These are phyloP conservation scores for Gallinago solitaria DNA, from an alignment of 2,797 vertebrate species.

Conservation along the genomic window DNA sequence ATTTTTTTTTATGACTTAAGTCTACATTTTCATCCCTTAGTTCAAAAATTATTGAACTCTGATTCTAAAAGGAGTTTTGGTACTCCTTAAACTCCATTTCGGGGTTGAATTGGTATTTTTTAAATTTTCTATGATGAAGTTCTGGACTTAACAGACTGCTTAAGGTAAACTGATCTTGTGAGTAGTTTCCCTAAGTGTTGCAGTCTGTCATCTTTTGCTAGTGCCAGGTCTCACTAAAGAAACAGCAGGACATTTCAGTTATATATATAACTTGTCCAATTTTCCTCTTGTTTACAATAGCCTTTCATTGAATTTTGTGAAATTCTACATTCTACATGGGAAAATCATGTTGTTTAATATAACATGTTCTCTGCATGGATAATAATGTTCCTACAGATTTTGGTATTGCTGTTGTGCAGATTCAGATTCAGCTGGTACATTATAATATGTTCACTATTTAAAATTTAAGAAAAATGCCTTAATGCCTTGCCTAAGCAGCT, in stretches of 20 bases:
- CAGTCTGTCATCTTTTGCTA: neutral
- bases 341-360: neutral
- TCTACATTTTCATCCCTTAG: neutral
- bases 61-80: neutral
- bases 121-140: neutral
- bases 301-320: neutral
- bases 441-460: neutral
- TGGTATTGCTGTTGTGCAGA: neutral
- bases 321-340: neutral
- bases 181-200: neutral
- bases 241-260: neutral
- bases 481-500: constrained; percentile 9
- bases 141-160: neutral
- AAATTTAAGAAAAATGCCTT: neutral
- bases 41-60: neutral
- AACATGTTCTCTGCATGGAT: neutral
- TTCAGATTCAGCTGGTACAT: neutral
- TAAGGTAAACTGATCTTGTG: neutral
- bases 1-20: neutral
- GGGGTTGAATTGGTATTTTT: neutral
- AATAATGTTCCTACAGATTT: neutral
- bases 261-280: neutral
- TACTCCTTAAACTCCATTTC: neutral
- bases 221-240: neutral
- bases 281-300: neutral